These are phyloP conservation scores for Anser cygnoides DNA, from an alignment of 2,113 vertebrate genomes.

Conservation along the genomic window DNA sequence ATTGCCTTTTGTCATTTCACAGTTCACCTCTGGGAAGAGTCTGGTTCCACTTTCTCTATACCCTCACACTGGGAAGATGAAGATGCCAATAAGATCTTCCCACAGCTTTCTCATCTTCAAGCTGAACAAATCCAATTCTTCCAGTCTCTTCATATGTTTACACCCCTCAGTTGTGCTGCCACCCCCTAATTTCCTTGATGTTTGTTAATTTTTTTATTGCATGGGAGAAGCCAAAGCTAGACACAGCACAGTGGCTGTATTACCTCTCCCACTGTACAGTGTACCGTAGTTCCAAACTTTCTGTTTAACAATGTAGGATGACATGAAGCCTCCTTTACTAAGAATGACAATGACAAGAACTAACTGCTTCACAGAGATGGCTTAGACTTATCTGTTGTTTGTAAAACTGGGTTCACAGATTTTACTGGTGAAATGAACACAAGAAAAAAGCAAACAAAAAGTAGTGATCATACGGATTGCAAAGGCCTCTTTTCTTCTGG, in stretches of 20 bases:
- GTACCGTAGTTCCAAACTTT: neutral
- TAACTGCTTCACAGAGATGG: neutral
- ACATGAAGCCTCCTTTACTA: neutral
- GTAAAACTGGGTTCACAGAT: neutral
- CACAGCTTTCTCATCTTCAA: neutral
- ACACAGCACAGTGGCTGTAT: neutral
- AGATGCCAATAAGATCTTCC: neutral
- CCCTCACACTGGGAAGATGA: neutral
- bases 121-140: neutral
- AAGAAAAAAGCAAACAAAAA: neutral
- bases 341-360: neutral
- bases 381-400: neutral
- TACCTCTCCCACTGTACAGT: neutral
- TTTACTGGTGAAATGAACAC: neutral
- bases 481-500: neutral
- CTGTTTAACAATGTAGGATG: neutral
- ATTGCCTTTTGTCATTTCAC: neutral
- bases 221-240: neutral
- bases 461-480: neutral
- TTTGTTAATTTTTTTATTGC: neutral
- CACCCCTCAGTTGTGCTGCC: neutral
- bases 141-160: neutral
- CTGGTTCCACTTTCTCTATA: neutral
- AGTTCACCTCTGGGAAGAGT: neutral
- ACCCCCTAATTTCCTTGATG: neutral